Conservation (phyloP, 2,797 vertebrate genomes). For the Triplophysa bombifrons region DNA sequence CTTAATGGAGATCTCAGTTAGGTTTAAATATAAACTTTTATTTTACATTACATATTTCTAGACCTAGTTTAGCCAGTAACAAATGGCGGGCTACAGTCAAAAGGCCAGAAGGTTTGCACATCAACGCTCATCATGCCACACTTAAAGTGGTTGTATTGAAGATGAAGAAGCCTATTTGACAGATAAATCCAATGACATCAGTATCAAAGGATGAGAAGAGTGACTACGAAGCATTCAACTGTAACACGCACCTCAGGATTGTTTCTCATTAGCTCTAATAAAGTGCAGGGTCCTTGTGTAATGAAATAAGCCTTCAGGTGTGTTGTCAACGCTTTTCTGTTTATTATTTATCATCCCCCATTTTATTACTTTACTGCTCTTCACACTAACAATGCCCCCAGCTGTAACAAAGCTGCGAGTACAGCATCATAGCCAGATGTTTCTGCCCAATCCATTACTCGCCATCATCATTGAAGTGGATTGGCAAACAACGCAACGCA, state of each 20-base stretch:
- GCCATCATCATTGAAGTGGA: conserved; percentile 38
- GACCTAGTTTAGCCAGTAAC: neutral
- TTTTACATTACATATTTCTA: neutral
- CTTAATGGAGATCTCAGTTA: too few species aligned
- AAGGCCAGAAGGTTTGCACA: neutral
- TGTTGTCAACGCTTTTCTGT: conserved; percentile 51
- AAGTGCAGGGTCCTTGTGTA: conserved; percentile 43
- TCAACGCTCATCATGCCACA: neutral
- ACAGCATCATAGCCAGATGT: conserved; percentile 49
- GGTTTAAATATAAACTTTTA: neutral
- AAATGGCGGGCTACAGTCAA: conserved; percentile 3
- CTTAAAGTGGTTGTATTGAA: conserved; percentile 21
- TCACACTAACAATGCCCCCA: conserved; percentile 51
- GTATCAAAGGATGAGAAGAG: conserved; percentile 18
- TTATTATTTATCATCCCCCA: conserved; percentile 52
- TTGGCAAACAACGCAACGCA: conserved; percentile 11
- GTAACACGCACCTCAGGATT: conserved; percentile 37
- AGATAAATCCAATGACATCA: conserved; percentile 31
- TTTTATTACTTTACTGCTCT: conserved; percentile 51
- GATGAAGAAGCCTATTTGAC: conserved; percentile 36
- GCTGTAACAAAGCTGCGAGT: conserved; percentile 38
- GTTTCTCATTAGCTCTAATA: conserved; percentile 49
- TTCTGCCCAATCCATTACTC: conserved; percentile 43
- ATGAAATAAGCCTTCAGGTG: conserved; percentile 48
- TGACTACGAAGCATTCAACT: conserved; percentile 16